Percentiles rank a stretch among this genome's conserved stretches.
Evolutionary conservation across 1,140 invertebrate species (phyloP).

Genomic region (Sogatella furcifera): DNA sequence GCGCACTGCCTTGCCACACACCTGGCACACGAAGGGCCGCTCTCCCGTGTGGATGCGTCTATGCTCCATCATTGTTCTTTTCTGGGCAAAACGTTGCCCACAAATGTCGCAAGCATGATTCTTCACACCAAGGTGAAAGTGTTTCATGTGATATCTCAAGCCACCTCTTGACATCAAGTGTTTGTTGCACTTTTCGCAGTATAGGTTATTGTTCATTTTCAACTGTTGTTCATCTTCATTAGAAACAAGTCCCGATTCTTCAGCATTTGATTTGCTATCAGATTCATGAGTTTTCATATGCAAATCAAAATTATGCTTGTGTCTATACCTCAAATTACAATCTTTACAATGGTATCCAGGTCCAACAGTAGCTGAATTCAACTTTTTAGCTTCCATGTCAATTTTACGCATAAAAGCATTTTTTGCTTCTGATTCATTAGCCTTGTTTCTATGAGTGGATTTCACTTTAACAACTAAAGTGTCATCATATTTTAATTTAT

Average conservation of each 20-base stretch:
- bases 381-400: no score
- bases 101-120: slow-evolving; percentile 43
- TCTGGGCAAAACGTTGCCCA: slow-evolving; percentile 37
- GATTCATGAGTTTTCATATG: slow-evolving; percentile 2
- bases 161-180: slow-evolving; percentile 26
- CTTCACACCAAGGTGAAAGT: slow-evolving; percentile 33
- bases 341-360: slow-evolving; percentile 4
- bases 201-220: no score
- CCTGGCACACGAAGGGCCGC: slow-evolving; percentile 45
- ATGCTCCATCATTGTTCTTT: slow-evolving; percentile 37
- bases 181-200: slow-evolving; percentile 37
- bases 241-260: no score
- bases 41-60: slow-evolving; percentile 48
- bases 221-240: no score
- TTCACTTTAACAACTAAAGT: no score
- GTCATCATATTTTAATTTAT: no score
- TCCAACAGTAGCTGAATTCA: neutral
- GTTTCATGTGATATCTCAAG: slow-evolving; percentile 12
- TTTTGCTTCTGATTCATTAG: no score
- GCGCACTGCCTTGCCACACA: slow-evolving; percentile 45
- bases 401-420: no score
- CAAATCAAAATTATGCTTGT: slow-evolving; percentile 2
- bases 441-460: no score
- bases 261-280: neutral
- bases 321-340: slow-evolving; percentile 11